Base-by-base conservation (phyloP, 2,797 vertebrate species). In the Martes flavigula region DNA sequence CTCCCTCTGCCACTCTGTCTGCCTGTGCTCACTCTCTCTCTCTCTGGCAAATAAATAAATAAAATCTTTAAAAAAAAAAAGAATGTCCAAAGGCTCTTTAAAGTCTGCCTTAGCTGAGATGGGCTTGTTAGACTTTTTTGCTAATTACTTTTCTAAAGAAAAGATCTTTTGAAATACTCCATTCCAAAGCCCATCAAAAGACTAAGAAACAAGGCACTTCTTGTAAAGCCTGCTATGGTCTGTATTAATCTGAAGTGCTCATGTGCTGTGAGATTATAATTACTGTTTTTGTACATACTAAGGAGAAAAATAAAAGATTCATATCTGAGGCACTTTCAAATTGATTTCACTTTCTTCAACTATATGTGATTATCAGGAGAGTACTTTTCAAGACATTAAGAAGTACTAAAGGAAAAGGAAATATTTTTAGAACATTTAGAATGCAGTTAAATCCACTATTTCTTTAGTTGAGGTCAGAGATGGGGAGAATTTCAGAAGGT, bases 131-230 rank as follows among this genome's bases (percentile, higher is more conserved):
- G 23, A 66, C 73, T 75, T 91, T 27, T 96, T 3, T 40, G 38
- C 64, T 90, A 17, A 70, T 89, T 91, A 60, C 4, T 86, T 94
- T 87, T 43, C 68, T 84, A 88, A 40, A 94, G 54, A 54, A 79
- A 73, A 75, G 32, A 12, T 68, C 40, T 86, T 96, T 93, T 84
- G 14, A 89, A 68, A 77, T 91, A 73, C 5, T 95, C 27, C 27
- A 70, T 96, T 87, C n/a, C 43, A 91, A 43, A 79, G 10, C n/a
- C 51, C 15, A 77, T 81, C 43, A 78, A 91, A 94, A 96, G 51
- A 87, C 68, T 23, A 85, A 90, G 51, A 58, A 85, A 90, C 7
- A 85, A 68, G 14, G 23, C 3, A 2, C 92, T 93, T 90, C 58
- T 51, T 23, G 14, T 83, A 68, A 56, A 91, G 38, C 25, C 20